phyloP scores from a whole-genome alignment of 2,888 invertebrate genomes.

The Tanypteryx hageni region DNA sequence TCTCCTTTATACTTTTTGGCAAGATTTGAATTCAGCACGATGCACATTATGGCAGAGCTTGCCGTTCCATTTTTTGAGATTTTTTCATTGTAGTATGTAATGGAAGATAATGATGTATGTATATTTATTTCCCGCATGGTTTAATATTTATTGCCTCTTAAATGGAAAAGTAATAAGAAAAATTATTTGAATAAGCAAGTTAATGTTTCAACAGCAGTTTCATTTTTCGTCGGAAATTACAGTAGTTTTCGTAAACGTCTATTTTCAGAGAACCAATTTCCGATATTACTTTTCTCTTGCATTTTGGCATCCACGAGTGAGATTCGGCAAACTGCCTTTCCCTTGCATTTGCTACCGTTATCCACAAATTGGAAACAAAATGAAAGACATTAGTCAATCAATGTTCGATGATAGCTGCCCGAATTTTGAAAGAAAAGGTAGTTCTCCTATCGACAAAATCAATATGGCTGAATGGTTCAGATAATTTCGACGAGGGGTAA shows the following conservation, averaged over 20 bases:
- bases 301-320: not conserved
- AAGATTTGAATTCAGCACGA: not conserved
- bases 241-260: not conserved
- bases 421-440: not conserved
- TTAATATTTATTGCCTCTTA: no score
- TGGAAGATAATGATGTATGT: no score
- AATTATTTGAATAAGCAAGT: not conserved
- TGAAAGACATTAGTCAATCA: not conserved
- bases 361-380: not conserved
- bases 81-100: no score
- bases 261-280: not conserved
- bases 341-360: constrained; percentile 1
- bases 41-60: not conserved
- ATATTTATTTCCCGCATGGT: no score
- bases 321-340: not conserved
- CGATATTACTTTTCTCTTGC: not conserved
- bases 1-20: not conserved
- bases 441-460: not conserved
- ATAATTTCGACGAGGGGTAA: not conserved
- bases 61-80: not conserved
- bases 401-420: not conserved
- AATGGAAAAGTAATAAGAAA: not conserved
- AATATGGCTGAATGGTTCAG: not conserved
- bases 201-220: not conserved
- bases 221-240: not conserved